Evolutionary conservation across 2,113 vertebrate species (phyloP), one percentile per base, ranked within the genome.

Genomic region (Patagioenas fasciata): DNA sequence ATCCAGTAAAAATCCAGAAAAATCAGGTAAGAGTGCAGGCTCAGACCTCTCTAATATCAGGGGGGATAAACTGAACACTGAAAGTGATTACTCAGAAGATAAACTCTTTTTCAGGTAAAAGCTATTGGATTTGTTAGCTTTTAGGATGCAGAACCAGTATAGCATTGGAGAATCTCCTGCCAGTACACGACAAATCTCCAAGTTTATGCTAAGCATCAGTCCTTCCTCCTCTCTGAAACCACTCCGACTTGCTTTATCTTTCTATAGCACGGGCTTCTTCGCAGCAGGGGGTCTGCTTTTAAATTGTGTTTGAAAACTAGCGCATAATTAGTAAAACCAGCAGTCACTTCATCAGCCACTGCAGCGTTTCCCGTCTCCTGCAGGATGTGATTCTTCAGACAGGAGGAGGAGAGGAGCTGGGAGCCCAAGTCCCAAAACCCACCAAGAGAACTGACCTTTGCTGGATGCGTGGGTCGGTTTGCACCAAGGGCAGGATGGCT

Each of bases 401-500:
- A 32, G 7, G 17, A 34, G 50, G 4, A 34, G 44, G 66, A 81
- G 38, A 74, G 40, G 36, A 79, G 36, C 36, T 40, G 60, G 31
- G 42, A 78, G 28, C 34, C 44, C 44, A 9, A 40, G 15, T 12
- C 61, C 40, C 42, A 25, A 9, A 89, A 51, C 1, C 13, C 60
- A 29, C 56, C 38, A 40, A 12, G 66, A 65, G 14, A 7, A 85
- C 96, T 95, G 82, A 99, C 99, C 99, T 99, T 96, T 99, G 99
- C 88, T 99, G 99, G 95, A 98, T 98, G 31, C 98, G 98, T 6
- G 98, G 98, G 58, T 99, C 99, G 1, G 96, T 98, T 93, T 99
- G 99, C 88, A 99, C 99, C 97, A 99, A 95, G 20, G 99, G 99
- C 64, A 99, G 96, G 93, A 99, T 99, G 95, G 99, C 99, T 95